These are phyloP conservation scores for Drosophila watanabei DNA, from an alignment of 1,140 invertebrate genomes.

Conservation along the genomic window DNA sequence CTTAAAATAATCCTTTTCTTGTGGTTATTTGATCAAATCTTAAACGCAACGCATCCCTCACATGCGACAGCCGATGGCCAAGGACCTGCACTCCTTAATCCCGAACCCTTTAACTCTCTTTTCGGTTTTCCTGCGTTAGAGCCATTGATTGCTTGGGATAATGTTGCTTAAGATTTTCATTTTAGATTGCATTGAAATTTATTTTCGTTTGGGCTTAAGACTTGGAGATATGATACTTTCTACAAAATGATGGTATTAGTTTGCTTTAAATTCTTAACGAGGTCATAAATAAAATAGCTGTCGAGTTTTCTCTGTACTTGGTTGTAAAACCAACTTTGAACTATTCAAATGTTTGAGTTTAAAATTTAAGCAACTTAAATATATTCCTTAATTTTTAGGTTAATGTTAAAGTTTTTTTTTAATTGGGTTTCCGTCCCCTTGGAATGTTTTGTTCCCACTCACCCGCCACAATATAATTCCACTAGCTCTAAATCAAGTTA, in stretches of 20 bases:
- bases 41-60: conserved; percentile 52
- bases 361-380: too few species aligned
- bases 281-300: neutral
- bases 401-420: neutral
- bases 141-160: conserved; percentile 40
- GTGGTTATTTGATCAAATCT: conserved; percentile 77
- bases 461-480: neutral
- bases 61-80: conserved; percentile 20
- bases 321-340: neutral
- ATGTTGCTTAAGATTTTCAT: conserved; percentile 65
- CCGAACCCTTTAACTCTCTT: conserved; percentile 64
- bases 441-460: neutral
- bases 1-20: conserved; percentile 82
- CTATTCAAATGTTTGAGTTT: neutral
- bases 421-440: neutral
- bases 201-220: conserved; percentile 16
- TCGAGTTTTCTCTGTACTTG: neutral
- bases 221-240: neutral
- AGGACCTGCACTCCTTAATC: conserved; percentile 18
- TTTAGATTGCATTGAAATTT: conserved; percentile 62
- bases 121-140: conserved; percentile 17
- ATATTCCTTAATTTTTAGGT: neutral
- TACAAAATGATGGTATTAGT: neutral
- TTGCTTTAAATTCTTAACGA: neutral
- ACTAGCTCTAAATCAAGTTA: conserved; percentile 19